A percentile compares a stretch with the other conserved stretches of the same genome.
phyloP scores from a whole-genome alignment of 2,888 invertebrate genomes.

The Caenorhabditis sp. region DNA sequence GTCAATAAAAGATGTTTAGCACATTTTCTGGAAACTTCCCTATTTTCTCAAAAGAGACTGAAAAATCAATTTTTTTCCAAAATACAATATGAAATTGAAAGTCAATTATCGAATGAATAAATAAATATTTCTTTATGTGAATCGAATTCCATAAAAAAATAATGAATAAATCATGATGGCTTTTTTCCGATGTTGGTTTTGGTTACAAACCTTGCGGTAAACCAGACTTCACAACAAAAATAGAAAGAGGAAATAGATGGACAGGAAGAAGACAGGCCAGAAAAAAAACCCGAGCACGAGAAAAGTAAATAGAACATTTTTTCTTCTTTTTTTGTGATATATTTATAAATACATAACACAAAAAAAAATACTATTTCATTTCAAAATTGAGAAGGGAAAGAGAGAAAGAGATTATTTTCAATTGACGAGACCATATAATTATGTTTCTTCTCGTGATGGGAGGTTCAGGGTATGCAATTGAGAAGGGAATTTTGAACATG shows the following conservation, averaged over 20 bases:
- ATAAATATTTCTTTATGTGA: too few relatives aligned
- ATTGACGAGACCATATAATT: too few relatives aligned
- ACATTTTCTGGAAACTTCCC: too few relatives aligned
- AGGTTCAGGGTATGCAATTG: too few relatives aligned
- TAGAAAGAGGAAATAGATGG: neutral
- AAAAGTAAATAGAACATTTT: neutral
- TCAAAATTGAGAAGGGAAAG: too few relatives aligned
- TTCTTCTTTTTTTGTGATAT: neutral
- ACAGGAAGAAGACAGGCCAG: neutral
- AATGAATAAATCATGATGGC: neutral
- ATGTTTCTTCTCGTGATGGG: too few relatives aligned
- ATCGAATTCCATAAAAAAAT: neutral
- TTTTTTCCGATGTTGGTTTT: neutral
- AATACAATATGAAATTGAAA: neutral
- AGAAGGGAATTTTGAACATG: too few relatives aligned
- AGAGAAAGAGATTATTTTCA: too few relatives aligned
- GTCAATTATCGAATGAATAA: too few relatives aligned
- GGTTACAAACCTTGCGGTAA: too few relatives aligned
- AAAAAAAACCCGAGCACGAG: neutral
- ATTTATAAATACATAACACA: neutral
- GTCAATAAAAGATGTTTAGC: neutral
- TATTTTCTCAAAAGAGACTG: too few relatives aligned
- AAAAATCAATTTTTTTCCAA: neutral
- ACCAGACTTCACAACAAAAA: neutral
- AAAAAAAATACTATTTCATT: neutral